These are phyloP conservation scores for Mormyrus lacerda DNA, from an alignment of 2,113 vertebrate genomes.

Conservation along the genomic window DNA sequence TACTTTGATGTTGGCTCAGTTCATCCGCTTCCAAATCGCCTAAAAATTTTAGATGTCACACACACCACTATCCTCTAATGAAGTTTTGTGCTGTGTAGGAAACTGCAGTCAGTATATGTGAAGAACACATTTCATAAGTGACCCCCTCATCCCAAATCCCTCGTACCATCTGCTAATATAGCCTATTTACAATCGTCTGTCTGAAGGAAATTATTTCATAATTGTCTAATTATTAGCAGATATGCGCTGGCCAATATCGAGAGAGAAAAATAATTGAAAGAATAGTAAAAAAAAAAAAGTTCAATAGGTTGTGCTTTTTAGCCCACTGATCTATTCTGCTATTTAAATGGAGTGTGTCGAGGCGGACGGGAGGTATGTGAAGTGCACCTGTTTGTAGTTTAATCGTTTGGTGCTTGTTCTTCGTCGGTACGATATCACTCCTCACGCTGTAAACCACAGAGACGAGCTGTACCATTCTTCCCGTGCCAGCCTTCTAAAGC, in stretches of 20 bases:
- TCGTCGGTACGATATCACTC: conserved; percentile 36
- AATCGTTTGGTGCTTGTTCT: conserved; percentile 41
- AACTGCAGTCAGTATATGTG: conserved; percentile 34
- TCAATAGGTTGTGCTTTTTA: conserved; percentile 64
- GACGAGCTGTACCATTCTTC: conserved; percentile 32
- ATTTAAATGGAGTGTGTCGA: conserved; percentile 54
- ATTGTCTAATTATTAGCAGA: conserved; percentile 48
- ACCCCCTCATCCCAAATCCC: conserved; percentile 24
- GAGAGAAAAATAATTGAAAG: conserved; percentile 38
- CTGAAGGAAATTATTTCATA: conserved; percentile 46
- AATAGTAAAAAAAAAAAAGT: too few species aligned
- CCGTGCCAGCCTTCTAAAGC: conserved; percentile 50
- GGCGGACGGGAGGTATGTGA: conserved; percentile 60
- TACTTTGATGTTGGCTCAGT: conserved; percentile 14
- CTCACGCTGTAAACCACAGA: conserved; percentile 20
- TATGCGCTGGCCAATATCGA: conserved; percentile 47
- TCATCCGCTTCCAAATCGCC: conserved; percentile 36
- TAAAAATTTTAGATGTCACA: conserved; percentile 38
- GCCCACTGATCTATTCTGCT: conserved; percentile 58
- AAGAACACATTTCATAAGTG: conserved; percentile 26
- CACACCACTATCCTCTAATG: not conserved
- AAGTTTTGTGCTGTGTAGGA: conserved; percentile 26
- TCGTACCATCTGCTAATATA: conserved; percentile 43
- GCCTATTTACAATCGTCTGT: conserved; percentile 61
- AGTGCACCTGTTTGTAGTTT: conserved; percentile 57